A percentile compares a stretch with the other conserved stretches of the same genome.
These are phyloP conservation scores for Polydrusus cervinus DNA, from an alignment of 2,888 invertebrate species.

Conservation along the genomic window DNA sequence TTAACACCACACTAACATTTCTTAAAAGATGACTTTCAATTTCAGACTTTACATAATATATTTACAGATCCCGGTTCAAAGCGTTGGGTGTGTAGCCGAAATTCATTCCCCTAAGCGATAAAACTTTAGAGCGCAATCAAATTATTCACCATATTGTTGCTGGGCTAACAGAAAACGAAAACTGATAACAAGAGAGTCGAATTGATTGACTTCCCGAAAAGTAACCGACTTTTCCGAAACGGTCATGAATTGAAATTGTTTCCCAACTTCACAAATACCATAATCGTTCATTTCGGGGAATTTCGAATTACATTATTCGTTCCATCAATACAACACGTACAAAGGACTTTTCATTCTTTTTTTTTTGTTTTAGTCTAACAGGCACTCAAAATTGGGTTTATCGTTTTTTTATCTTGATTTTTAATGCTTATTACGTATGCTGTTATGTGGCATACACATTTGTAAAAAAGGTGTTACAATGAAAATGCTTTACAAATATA, in stretches of 20 bases:
- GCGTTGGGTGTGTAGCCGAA: constrained; percentile 61
- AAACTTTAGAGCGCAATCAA: constrained; percentile 69
- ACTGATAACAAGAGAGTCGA: constrained; percentile 67
- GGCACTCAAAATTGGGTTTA: constrained; percentile 30
- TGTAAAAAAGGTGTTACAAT: background rate
- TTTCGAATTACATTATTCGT: constrained; percentile 43
- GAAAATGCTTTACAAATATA: background rate
- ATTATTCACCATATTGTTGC: constrained; percentile 69
- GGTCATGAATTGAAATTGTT: constrained; percentile 64
- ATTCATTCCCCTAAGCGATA: constrained; percentile 68
- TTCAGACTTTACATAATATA: constrained; percentile 70
- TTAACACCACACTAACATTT: constrained; percentile 64
- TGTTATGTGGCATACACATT: background rate
- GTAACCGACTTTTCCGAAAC: constrained; percentile 64
- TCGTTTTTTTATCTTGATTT: background rate
- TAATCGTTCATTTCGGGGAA: constrained; percentile 57
- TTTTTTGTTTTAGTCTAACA: constrained; percentile 30
- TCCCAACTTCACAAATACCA: constrained; percentile 60
- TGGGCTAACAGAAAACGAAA: constrained; percentile 64
- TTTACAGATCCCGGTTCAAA: constrained; percentile 62
- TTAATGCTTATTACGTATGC: constrained; percentile 2
- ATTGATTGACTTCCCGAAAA: constrained; percentile 67
- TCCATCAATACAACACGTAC: constrained; percentile 38
- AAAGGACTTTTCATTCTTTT: constrained; percentile 29
- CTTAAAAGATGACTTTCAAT: constrained; percentile 69